Evolutionary conservation across 2,888 invertebrate genomes (phyloP).

Genomic region (Sinodicranocentrus sp.): DNA sequence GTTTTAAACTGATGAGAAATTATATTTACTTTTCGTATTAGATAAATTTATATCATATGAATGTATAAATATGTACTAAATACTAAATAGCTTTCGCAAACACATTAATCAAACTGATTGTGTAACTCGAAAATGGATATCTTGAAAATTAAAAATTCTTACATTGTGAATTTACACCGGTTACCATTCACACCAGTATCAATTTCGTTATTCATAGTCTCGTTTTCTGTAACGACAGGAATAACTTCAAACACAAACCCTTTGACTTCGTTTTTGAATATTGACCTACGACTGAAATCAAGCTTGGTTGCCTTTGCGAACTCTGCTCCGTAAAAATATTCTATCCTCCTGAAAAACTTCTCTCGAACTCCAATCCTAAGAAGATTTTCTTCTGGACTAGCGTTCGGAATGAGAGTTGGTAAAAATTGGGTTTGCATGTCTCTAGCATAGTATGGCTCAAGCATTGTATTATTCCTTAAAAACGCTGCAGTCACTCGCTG

Average conservation of each 20-base stretch:
- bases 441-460: conserved; percentile 47
- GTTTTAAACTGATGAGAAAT: too few relatives aligned
- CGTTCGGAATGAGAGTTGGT: conserved; percentile 38
- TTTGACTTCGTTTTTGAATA: conserved; percentile 18
- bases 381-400: conserved; percentile 13
- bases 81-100: too few relatives aligned
- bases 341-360: conserved; percentile 21
- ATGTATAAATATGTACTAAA: too few relatives aligned
- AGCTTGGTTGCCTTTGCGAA: conserved; percentile 5
- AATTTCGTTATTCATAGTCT: conserved; percentile 23
- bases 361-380: conserved; percentile 56
- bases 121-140: too few relatives aligned
- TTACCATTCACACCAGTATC: conserved; percentile 32
- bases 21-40: too few relatives aligned
- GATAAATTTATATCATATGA: too few relatives aligned
- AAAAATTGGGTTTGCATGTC: conserved; percentile 60
- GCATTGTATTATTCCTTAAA: conserved; percentile 44
- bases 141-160: too few relatives aligned
- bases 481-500: conserved; percentile 38
- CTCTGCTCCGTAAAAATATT: conserved; percentile 26
- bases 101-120: too few relatives aligned
- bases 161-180: conserved; percentile 29
- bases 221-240: conserved; percentile 21
- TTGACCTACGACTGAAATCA: conserved; percentile 5
- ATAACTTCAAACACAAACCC: conserved; percentile 55